phyloP scores from a whole-genome alignment of 64 coral and sea anemone species.

The Pachyseris speciosa region DNA sequence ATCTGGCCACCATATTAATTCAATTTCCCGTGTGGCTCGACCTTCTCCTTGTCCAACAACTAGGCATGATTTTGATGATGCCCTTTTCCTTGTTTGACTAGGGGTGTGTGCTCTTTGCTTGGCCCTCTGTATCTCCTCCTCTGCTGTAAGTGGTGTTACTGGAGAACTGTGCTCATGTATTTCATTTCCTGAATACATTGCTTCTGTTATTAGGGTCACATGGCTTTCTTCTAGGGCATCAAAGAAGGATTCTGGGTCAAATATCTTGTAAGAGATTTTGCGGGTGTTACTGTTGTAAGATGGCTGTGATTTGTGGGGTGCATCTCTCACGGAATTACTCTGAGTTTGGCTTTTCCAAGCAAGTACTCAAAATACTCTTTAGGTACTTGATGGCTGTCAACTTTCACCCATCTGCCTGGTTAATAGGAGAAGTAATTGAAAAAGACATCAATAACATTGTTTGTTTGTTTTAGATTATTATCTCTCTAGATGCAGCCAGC shows the following conservation, averaged over 20 bases:
- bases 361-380: neutral
- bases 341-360: neutral
- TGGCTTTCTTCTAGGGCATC: neutral
- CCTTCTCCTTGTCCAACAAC: constrained; percentile 14
- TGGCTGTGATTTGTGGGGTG: neutral
- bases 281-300: neutral
- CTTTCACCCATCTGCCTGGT: neutral
- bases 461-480: too few species aligned
- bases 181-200: neutral
- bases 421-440: too few species aligned
- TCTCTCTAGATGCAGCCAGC: too few species aligned
- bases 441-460: too few species aligned
- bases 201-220: neutral
- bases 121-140: neutral
- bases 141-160: neutral
- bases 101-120: neutral
- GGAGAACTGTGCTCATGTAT: neutral
- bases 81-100: neutral
- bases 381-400: neutral
- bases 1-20: constrained; percentile 52
- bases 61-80: constrained; percentile 17
- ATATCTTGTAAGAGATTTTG: neutral
- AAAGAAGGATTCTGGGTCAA: neutral
- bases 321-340: neutral
- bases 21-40: constrained; percentile 15